Conservation (phyloP, 1,140 invertebrate species). For the Aphelenchoides fujianensis region DNA sequence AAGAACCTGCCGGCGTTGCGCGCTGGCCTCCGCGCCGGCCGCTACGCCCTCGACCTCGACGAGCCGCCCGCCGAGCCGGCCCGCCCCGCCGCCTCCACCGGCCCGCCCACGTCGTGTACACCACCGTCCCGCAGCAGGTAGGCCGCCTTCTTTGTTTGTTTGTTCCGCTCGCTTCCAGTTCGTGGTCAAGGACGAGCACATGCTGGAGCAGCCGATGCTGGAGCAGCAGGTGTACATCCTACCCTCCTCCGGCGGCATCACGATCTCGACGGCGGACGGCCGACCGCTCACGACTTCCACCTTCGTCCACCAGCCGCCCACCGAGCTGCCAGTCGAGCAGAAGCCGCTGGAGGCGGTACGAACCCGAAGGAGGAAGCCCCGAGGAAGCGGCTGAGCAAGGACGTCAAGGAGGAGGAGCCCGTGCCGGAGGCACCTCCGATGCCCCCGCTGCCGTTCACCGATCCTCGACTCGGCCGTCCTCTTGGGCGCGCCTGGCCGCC, state of each 20-base stretch:
- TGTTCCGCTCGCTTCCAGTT: too few species aligned
- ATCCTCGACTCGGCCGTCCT: conserved; percentile 37
- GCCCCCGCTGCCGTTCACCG: conserved; percentile 34
- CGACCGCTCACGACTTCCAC: background rate
- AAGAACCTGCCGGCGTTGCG: background rate
- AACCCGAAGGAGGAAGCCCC: background rate
- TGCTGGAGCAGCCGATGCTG: background rate
- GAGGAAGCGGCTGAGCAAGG: too few species aligned
- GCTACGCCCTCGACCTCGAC: background rate
- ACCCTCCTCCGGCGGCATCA: too few species aligned
- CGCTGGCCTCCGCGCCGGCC: background rate
- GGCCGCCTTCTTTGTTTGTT: too few species aligned
- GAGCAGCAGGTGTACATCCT: background rate
- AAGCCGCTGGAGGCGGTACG: too few species aligned
- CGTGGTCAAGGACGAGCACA: too few species aligned
- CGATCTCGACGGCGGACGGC: background rate
- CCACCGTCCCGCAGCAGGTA: too few species aligned
- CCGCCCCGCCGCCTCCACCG: background rate
- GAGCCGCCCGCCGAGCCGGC: background rate
- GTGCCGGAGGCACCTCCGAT: too few species aligned
- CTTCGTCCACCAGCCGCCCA: background rate
- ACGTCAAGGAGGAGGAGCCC: too few species aligned
- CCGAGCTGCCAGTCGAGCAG: too few species aligned
- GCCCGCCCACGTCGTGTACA: background rate
- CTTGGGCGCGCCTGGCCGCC: conserved; percentile 22